A percentile compares a stretch with the other conserved stretches of the same genome.
phyloP scores from a whole-genome alignment of 2,113 vertebrate species.

The Notothenia rossii region DNA sequence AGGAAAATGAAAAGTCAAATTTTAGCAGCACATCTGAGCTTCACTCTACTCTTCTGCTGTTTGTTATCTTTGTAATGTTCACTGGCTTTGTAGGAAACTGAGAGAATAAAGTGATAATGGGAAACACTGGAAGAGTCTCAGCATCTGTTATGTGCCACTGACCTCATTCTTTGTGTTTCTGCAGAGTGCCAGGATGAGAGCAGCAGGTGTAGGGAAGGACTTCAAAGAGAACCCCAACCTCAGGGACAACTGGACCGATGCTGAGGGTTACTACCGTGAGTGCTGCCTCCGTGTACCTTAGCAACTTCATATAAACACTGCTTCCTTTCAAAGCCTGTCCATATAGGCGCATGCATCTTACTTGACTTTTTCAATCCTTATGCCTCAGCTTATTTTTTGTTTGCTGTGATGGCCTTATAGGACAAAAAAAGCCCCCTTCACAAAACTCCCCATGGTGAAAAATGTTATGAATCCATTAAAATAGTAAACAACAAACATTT shows the following conservation, averaged over 20 bases:
- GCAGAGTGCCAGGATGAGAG: slow-evolving; percentile 95
- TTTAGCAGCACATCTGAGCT: background rate
- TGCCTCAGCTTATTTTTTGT: too few species aligned
- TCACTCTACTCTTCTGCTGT: background rate
- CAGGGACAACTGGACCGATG: slow-evolving; percentile 99
- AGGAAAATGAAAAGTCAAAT: background rate
- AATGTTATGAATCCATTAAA: too few species aligned
- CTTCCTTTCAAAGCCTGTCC: background rate
- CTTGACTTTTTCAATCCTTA: too few species aligned
- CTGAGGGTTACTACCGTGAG: slow-evolving; percentile 99
- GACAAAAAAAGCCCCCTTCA: too few species aligned
- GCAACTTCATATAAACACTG: background rate
- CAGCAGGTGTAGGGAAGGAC: slow-evolving; percentile 96
- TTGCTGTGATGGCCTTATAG: too few species aligned
- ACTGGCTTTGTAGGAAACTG: background rate
- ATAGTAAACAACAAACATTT: too few species aligned
- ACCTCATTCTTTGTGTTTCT: slow-evolving; percentile 18
- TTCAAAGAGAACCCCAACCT: slow-evolving; percentile 99
- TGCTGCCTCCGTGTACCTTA: slow-evolving; percentile 17
- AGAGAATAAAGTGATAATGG: background rate
- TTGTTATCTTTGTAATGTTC: background rate
- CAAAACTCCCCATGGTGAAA: too few species aligned
- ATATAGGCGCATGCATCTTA: background rate
- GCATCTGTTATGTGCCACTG: background rate
- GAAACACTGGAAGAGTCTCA: background rate